phyloP scores from a whole-genome alignment of 2,888 invertebrate species.

The Hydriomena furcata region DNA sequence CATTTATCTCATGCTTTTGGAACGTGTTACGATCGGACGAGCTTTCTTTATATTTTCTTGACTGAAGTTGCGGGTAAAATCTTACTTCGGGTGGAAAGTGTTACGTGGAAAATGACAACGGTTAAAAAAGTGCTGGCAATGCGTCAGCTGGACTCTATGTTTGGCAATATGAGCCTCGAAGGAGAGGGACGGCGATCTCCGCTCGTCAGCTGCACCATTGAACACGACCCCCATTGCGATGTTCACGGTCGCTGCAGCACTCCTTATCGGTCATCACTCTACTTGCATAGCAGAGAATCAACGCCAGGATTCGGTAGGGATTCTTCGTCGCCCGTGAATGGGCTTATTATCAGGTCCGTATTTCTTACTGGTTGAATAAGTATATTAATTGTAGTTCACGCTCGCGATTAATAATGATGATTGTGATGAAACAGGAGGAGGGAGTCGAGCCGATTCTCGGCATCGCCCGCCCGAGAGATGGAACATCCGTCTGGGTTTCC shows the following conservation, averaged over 20 bases:
- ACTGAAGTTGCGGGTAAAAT: conserved; percentile 55
- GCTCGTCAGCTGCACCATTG: conserved; percentile 79
- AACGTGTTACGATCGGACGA: conserved; percentile 50
- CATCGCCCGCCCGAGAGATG: conserved; percentile 82
- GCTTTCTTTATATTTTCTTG: conserved; percentile 39
- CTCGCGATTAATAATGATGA: conserved; percentile 29
- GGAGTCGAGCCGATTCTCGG: conserved; percentile 84
- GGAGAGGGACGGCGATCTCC: conserved; percentile 72
- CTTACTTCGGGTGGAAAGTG: conserved; percentile 39
- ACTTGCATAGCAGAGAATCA: conserved; percentile 75
- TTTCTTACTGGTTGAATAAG: conserved; percentile 5
- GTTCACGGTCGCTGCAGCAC: conserved; percentile 85
- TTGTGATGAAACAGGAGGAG: conserved; percentile 76
- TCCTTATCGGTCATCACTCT: conserved; percentile 72
- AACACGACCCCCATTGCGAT: conserved; percentile 86
- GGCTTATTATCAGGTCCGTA: conserved; percentile 75
- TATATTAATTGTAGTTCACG: background rate
- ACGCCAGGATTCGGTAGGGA: conserved; percentile 85
- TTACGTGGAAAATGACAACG: conserved; percentile 66
- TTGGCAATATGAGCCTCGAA: conserved; percentile 86
- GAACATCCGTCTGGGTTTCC: conserved; percentile 89
- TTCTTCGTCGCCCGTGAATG: conserved; percentile 73
- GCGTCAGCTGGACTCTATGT: conserved; percentile 88
- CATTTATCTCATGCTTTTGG: conserved; percentile 56
- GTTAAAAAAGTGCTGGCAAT: conserved; percentile 87